A percentile compares a stretch with the other conserved stretches of the same genome.
Conservation (phyloP, 2,113 vertebrate species). For the Corythoichthys intestinalis region DNA sequence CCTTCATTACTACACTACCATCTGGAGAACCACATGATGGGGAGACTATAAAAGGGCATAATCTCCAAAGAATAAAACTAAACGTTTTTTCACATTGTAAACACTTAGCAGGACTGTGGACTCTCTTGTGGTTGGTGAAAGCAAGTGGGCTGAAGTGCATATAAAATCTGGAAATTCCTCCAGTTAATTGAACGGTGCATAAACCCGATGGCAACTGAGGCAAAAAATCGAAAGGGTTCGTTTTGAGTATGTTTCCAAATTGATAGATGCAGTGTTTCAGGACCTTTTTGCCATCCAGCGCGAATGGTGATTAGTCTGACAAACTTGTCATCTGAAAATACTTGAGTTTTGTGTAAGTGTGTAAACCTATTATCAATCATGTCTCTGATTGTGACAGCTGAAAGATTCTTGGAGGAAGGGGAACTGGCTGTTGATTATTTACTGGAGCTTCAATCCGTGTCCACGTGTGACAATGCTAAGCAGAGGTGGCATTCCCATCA, state of each 20-base stretch:
- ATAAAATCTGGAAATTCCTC: not conserved
- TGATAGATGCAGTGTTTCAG: not conserved
- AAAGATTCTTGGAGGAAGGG: conserved; percentile 53
- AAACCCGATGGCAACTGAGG: not conserved
- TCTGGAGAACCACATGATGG: conserved; percentile 16
- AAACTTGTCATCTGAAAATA: too few species aligned
- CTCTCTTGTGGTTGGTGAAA: too few species aligned
- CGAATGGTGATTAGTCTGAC: too few species aligned
- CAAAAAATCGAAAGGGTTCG: not conserved
- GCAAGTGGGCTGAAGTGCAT: not conserved
- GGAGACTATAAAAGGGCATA: conserved; percentile 21
- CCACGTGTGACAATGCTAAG: conserved; percentile 47
- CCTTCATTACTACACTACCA: conserved; percentile 39
- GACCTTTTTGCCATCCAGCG: too few species aligned
- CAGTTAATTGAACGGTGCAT: not conserved
- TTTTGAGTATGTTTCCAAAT: not conserved
- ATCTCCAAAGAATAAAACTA: conserved; percentile 12
- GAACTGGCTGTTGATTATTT: conserved; percentile 65
- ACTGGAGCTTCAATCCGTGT: conserved; percentile 49
- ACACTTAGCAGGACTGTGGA: not conserved
- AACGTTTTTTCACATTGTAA: not conserved
- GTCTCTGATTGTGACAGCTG: conserved; percentile 63
- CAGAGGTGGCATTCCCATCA: too few species aligned
- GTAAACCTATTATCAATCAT: conserved; percentile 34
- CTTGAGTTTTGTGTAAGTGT: too few species aligned